phyloP scores from a whole-genome alignment of 1,140 invertebrate species.

The Limonius californicus region DNA sequence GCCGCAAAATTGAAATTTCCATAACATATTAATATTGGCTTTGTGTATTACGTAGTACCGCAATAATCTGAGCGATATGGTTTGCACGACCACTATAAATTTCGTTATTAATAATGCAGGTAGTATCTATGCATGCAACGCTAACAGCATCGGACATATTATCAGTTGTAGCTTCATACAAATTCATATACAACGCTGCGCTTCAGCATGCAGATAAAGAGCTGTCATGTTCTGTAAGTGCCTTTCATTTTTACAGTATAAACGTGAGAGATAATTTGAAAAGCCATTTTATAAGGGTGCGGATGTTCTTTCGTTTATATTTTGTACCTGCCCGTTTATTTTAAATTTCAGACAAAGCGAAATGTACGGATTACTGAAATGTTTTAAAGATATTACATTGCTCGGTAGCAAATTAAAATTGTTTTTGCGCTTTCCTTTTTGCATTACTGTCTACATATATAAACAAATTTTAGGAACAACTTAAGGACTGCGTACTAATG shows the following conservation, averaged over 20 bases:
- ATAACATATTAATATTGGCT: background rate
- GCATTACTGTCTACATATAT: too few relatives aligned
- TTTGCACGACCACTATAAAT: background rate
- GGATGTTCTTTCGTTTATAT: too few relatives aligned
- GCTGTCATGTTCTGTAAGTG: background rate
- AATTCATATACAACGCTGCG: background rate
- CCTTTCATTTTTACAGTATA: background rate
- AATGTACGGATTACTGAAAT: too few relatives aligned
- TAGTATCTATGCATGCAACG: slow-evolving; percentile 10
- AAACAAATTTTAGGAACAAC: too few relatives aligned
- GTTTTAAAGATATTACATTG: too few relatives aligned
- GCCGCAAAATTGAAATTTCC: background rate
- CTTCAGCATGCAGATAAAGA: background rate
- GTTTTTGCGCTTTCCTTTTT: too few relatives aligned
- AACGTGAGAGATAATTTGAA: too few relatives aligned
- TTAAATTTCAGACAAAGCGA: too few relatives aligned
- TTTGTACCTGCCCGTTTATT: too few relatives aligned
- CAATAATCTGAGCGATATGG: background rate
- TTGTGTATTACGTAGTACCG: background rate
- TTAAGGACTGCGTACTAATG: too few relatives aligned
- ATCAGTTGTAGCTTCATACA: background rate
- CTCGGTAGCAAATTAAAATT: too few relatives aligned
- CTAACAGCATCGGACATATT: slow-evolving; percentile 6
- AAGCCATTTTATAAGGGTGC: too few relatives aligned
- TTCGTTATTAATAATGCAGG: slow-evolving; percentile 1